phyloP scores from a whole-genome alignment of 2,113 vertebrate genomes.

The Melanerpes aurifrons region DNA sequence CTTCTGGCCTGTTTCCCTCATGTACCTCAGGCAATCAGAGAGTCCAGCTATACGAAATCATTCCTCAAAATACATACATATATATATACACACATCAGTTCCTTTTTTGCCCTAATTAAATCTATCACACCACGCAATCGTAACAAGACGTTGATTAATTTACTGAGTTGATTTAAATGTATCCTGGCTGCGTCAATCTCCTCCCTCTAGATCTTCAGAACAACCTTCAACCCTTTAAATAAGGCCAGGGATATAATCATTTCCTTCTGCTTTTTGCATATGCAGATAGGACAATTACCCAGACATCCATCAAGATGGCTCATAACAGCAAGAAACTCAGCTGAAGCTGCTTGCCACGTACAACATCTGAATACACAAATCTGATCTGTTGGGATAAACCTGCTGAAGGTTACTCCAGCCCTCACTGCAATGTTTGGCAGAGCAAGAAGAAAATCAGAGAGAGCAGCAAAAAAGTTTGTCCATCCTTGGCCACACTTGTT shows the following conservation, averaged over 20 bases:
- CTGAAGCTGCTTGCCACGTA: neutral
- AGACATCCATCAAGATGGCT: neutral
- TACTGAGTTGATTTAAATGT: constrained; percentile 38
- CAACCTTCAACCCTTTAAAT: neutral
- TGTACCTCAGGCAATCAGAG: neutral
- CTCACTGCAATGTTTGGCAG: accelerated
- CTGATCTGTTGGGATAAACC: neutral
- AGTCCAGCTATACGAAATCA: neutral
- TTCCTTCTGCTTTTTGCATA: neutral
- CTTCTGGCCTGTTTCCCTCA: neutral
- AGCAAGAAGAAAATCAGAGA: neutral
- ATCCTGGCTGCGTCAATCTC: constrained; percentile 1
- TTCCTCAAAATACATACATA: neutral
- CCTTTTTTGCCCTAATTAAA: neutral
- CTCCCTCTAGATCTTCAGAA: constrained; percentile 47
- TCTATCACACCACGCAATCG: neutral
- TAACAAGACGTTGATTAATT: constrained; percentile 52
- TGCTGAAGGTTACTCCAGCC: neutral
- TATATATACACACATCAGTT: neutral
- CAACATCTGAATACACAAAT: neutral
- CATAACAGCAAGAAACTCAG: neutral
- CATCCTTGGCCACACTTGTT: accelerated
- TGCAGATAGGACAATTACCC: constrained; percentile 35
- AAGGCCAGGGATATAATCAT: neutral
- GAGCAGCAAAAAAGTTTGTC: neutral